These are phyloP conservation scores for Drosophila flavopinicola DNA, from an alignment of 2,888 invertebrate species.

Conservation along the genomic window DNA sequence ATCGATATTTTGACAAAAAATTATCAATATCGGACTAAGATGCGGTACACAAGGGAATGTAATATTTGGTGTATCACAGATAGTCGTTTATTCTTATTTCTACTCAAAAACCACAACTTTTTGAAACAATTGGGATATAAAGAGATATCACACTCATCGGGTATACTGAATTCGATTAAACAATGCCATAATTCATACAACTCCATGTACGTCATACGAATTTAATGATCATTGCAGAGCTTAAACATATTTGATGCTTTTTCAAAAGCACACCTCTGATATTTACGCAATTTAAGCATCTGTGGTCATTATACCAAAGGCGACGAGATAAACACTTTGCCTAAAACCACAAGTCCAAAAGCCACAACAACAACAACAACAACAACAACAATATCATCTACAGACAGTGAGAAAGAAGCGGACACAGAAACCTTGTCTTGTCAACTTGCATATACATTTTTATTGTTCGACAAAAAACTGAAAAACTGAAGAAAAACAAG, in stretches of 20 bases:
- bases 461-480: constrained; percentile 46
- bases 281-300: constrained; percentile 53
- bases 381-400: constrained; percentile 19
- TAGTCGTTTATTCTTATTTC: too few relatives aligned
- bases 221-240: constrained; percentile 1
- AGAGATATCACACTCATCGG: too few relatives aligned
- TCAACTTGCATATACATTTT: constrained; percentile 58
- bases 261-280: constrained; percentile 30
- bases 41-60: too few relatives aligned
- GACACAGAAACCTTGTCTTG: constrained; percentile 47
- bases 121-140: too few relatives aligned
- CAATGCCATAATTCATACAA: neutral
- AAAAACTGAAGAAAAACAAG: constrained; percentile 12
- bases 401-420: constrained; percentile 36
- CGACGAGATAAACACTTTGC: constrained; percentile 58
- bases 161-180: too few relatives aligned
- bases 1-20: too few relatives aligned
- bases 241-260: neutral
- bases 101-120: too few relatives aligned
- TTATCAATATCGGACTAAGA: too few relatives aligned
- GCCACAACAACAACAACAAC: constrained; percentile 13
- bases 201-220: neutral
- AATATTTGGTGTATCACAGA: too few relatives aligned
- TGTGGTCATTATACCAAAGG: constrained; percentile 49
- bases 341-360: constrained; percentile 50